A percentile compares a stretch with the other conserved stretches of the same genome.
Evolutionary conservation across 1,140 invertebrate species (phyloP).

Genomic region (Reticulitermes speratus): DNA sequence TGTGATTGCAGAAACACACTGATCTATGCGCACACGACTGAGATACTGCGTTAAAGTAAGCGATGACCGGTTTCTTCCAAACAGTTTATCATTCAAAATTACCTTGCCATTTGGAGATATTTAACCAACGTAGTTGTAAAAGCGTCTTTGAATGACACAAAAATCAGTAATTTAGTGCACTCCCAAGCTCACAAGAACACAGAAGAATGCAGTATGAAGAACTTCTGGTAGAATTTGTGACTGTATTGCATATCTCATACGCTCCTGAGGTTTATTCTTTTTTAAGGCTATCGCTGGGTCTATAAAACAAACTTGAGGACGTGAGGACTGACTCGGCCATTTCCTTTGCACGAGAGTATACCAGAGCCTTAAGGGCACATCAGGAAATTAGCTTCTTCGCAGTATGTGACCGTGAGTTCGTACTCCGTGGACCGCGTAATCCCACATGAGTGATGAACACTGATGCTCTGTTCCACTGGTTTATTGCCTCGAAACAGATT

Average conservation of each 20-base stretch:
- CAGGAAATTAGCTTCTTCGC: constrained; percentile 15
- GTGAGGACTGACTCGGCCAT: background rate
- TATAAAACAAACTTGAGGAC: background rate
- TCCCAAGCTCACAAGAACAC: too few relatives aligned
- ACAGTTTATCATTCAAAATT: too few relatives aligned
- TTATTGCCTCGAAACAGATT: background rate
- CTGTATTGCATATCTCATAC: background rate
- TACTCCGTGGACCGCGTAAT: constrained; percentile 7
- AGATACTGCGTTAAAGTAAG: too few relatives aligned
- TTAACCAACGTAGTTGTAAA: too few relatives aligned
- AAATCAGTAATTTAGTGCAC: too few relatives aligned
- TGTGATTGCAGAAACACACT: too few relatives aligned
- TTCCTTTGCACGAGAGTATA: background rate
- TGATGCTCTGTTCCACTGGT: background rate
- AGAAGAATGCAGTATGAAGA: background rate
- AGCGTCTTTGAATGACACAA: too few relatives aligned
- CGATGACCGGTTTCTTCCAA: too few relatives aligned
- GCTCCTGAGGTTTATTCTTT: too few relatives aligned
- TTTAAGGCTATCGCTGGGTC: background rate
- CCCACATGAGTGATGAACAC: background rate
- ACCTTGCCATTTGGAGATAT: too few relatives aligned
- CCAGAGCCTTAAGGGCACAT: background rate
- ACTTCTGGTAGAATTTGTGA: background rate
- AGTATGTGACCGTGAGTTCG: background rate
- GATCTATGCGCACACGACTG: too few relatives aligned